phyloP scores from a whole-genome alignment of 2,113 vertebrate species.

The Chunga burmeisteri region DNA sequence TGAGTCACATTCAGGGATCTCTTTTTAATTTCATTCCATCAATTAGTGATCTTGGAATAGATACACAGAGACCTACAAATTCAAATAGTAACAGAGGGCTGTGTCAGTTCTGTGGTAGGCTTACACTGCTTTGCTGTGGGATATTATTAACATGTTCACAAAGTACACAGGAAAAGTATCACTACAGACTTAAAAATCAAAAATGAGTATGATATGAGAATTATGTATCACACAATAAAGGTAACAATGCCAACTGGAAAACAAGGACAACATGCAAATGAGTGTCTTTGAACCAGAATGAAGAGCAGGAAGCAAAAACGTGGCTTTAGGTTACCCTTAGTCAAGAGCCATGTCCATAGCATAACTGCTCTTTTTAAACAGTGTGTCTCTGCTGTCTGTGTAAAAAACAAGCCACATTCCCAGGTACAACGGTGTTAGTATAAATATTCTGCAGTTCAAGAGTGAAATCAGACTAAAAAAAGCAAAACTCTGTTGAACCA shows the following conservation, averaged over 20 bases:
- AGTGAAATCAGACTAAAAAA: not conserved
- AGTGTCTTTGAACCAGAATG: not conserved
- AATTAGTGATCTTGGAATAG: not conserved
- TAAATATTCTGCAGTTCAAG: not conserved
- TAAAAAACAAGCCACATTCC: not conserved
- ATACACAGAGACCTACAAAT: not conserved
- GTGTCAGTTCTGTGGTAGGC: not conserved
- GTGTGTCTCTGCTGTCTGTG: not conserved
- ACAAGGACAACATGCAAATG: not conserved
- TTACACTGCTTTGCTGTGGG: not conserved
- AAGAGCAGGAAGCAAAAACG: not conserved
- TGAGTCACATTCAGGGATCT: not conserved
- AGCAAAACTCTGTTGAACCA: not conserved
- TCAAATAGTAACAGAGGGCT: not conserved
- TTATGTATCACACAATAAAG: not conserved
- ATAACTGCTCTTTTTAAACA: not conserved
- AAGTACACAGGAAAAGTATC: not conserved
- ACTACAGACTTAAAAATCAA: not conserved
- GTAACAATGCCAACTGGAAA: not conserved
- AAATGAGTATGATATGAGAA: not conserved
- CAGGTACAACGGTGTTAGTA: not conserved
- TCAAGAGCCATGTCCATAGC: not conserved
- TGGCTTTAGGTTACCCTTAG: not conserved
- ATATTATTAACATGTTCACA: not conserved
- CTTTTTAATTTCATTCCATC: not conserved